Conservation (phyloP, 2,888 invertebrate genomes). For the Laspeyria flexula region DNA sequence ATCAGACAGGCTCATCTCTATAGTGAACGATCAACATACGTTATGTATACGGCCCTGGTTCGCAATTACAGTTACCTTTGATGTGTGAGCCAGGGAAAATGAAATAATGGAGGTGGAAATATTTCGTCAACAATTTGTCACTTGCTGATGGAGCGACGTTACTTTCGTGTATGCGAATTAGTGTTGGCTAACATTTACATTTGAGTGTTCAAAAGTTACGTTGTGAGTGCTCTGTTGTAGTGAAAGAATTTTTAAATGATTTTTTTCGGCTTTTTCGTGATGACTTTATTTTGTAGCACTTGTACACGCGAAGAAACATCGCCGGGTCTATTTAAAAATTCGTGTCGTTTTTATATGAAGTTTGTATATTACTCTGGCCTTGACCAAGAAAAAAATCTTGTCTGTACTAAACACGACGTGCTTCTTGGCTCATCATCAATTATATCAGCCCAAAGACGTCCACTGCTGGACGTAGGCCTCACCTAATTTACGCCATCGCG, state of each 20-base stretch:
- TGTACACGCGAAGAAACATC: too few species aligned
- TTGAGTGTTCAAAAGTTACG: conserved; percentile 18
- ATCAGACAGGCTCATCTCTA: conserved; percentile 1
- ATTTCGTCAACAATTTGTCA: conserved; percentile 52
- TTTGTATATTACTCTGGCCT: too few species aligned
- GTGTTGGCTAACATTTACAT: conserved; percentile 30
- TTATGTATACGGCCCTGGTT: conserved; percentile 11
- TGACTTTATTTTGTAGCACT: not conserved
- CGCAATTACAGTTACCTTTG: conserved; percentile 49
- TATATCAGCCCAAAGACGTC: too few species aligned
- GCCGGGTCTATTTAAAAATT: too few species aligned
- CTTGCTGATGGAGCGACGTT: conserved; percentile 46
- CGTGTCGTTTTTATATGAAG: too few species aligned
- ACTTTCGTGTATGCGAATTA: conserved; percentile 36
- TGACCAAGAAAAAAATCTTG: too few species aligned
- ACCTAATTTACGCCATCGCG: too few species aligned
- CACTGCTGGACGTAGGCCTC: too few species aligned
- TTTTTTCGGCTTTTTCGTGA: not conserved
- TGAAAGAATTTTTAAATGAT: not conserved
- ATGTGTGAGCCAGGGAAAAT: conserved; percentile 53
- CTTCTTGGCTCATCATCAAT: too few species aligned
- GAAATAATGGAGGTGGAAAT: conserved; percentile 53
- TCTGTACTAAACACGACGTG: too few species aligned
- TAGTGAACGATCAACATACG: not conserved
- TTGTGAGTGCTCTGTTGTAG: not conserved